phyloP scores from a whole-genome alignment of 2,797 vertebrate species.

The Halcyon badia region DNA sequence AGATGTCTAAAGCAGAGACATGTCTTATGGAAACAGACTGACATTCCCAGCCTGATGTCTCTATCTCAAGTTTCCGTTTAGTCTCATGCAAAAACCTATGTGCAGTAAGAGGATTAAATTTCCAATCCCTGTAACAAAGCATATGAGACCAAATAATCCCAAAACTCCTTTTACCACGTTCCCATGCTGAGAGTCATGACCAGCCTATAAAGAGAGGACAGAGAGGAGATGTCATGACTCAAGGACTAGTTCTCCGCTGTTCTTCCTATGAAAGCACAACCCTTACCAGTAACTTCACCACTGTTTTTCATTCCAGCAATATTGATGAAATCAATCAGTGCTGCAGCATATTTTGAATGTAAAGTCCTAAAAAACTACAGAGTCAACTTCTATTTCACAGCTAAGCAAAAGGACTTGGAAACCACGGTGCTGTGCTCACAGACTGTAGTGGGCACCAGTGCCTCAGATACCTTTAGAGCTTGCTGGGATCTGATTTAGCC shows the following conservation, averaged over 20 bases:
- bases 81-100: neutral
- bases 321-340: neutral
- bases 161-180: neutral
- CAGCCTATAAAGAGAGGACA: neutral
- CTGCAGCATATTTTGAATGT: neutral
- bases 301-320: neutral
- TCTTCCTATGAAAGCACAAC: neutral
- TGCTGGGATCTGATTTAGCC: constrained; percentile 21
- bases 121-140: neutral
- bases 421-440: neutral
- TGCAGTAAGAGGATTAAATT: neutral
- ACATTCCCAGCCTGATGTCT: neutral
- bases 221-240: neutral
- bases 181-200: neutral
- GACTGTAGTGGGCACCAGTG: neutral
- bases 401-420: neutral
- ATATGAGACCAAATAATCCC: neutral
- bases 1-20: neutral
- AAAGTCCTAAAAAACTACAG: neutral
- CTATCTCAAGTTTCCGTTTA: neutral
- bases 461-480: neutral
- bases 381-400: neutral
- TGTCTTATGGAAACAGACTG: neutral
- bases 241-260: neutral
- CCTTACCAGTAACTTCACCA: neutral